These are phyloP conservation scores for Coregonus ussuriensis DNA, from an alignment of 2,797 vertebrate genomes.

Conservation along the genomic window DNA sequence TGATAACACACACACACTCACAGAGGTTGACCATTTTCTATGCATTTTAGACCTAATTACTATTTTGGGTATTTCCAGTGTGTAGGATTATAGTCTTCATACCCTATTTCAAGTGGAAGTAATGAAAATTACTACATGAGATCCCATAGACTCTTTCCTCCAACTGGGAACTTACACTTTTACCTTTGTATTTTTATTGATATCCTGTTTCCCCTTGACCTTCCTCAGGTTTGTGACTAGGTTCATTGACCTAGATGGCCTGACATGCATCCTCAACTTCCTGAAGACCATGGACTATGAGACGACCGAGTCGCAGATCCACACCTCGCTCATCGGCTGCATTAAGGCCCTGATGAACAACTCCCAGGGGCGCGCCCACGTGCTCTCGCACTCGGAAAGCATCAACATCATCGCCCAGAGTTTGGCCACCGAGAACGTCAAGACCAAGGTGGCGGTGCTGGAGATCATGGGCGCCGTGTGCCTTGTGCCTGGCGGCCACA, in stretches of 20 bases:
- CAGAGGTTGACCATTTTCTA: no score
- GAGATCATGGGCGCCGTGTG: slow-evolving; percentile 99
- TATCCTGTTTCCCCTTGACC: not conserved
- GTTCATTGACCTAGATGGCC: slow-evolving; percentile 96
- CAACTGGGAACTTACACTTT: not conserved
- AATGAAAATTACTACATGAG: no score
- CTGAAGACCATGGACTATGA: slow-evolving; percentile 98
- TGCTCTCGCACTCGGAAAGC: slow-evolving; percentile 95
- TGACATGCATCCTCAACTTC: slow-evolving; percentile 96
- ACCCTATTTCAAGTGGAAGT: no score
- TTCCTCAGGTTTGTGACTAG: slow-evolving; percentile 91
- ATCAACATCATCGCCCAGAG: slow-evolving; percentile 98
- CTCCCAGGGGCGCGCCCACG: slow-evolving; percentile 95
- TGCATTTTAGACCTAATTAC: no score
- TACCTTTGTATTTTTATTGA: not conserved
- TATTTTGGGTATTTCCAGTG: no score
- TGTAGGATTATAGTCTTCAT: no score
- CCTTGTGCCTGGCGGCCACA: slow-evolving; percentile 96
- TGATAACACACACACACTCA: no score
- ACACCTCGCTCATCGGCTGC: slow-evolving; percentile 98
- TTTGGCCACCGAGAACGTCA: slow-evolving; percentile 95
- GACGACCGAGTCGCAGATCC: slow-evolving; percentile 96
- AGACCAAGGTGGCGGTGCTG: slow-evolving; percentile 97
- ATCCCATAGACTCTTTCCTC: no score
- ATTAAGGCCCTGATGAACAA: slow-evolving; percentile 99